Conservation (phyloP, 2,113 vertebrate genomes). For the Mesembrinibis cayennensis region DNA sequence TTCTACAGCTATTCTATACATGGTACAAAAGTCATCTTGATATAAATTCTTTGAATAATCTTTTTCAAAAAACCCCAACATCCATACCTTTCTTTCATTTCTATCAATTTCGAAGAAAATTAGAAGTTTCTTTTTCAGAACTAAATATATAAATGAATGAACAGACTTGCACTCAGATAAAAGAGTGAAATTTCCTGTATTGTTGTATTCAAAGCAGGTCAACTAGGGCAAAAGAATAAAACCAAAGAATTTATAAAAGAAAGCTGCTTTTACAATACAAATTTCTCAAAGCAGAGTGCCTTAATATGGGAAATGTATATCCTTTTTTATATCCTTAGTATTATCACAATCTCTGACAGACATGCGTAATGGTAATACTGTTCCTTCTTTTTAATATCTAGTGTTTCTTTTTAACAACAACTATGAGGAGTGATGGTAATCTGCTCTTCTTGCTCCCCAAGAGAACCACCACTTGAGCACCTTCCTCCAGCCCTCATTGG, state of each 20-base stretch:
- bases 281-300: not conserved
- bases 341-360: not conserved
- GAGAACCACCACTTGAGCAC: not conserved
- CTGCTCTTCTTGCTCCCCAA: not conserved
- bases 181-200: not conserved
- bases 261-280: not conserved
- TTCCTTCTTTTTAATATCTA: not conserved
- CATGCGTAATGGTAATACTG: not conserved
- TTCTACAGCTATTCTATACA: not conserved
- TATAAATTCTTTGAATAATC: not conserved
- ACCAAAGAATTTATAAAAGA: not conserved
- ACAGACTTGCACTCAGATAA: not conserved
- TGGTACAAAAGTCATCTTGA: not conserved
- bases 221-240: constrained; percentile 1
- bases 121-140: not conserved
- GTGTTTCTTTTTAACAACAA: not conserved
- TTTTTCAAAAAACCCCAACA: fast-evolving
- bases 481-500: not conserved
- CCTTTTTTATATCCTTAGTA: not conserved
- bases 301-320: not conserved
- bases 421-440: not conserved
- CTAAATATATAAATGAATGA: not conserved
- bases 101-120: not conserved
- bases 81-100: not conserved
- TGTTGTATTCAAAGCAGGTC: not conserved